Conservation (phyloP, 2,113 vertebrate species). For the Ascaphus truei region DNA sequence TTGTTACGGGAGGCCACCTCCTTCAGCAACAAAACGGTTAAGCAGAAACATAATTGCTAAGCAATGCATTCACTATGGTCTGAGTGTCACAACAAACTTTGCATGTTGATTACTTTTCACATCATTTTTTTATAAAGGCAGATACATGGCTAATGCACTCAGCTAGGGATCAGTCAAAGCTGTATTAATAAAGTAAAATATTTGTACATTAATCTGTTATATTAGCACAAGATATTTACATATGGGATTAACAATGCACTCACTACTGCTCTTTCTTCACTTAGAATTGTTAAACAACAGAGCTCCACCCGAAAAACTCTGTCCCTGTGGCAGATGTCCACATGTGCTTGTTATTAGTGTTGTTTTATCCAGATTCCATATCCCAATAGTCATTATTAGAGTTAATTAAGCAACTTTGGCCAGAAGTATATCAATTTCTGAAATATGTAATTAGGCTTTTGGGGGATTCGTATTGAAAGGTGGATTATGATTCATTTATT, state of each 20-base stretch:
- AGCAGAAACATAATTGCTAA: background rate
- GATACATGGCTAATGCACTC: slow-evolving; percentile 4
- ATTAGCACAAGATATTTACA: slow-evolving; percentile 42
- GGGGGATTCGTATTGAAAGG: slow-evolving; percentile 49
- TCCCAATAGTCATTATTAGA: slow-evolving; percentile 50
- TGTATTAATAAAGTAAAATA: background rate
- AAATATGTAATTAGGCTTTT: slow-evolving; percentile 65
- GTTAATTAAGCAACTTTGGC: slow-evolving; percentile 56
- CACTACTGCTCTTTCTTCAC: slow-evolving; percentile 42
- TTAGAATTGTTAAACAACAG: slow-evolving; percentile 47
- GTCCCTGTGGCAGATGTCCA: slow-evolving; percentile 40
- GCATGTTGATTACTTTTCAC: slow-evolving; percentile 19
- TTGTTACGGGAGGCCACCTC: background rate
- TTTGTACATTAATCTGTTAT: slow-evolving; percentile 26
- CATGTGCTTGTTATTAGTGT: slow-evolving; percentile 70
- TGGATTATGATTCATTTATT: slow-evolving; percentile 57
- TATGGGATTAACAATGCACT: slow-evolving; percentile 42
- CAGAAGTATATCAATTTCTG: slow-evolving; percentile 62
- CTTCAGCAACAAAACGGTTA: background rate
- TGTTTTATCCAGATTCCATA: slow-evolving; percentile 47
- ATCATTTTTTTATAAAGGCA: background rate
- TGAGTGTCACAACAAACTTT: slow-evolving; percentile 13
- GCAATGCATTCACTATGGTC: background rate
- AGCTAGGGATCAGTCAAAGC: slow-evolving; percentile 1
- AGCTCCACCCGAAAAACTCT: slow-evolving; percentile 38